A percentile compares a stretch with the other conserved stretches of the same genome.
Conservation (phyloP, 2,797 vertebrate genomes). For the Pampus argenteus region DNA sequence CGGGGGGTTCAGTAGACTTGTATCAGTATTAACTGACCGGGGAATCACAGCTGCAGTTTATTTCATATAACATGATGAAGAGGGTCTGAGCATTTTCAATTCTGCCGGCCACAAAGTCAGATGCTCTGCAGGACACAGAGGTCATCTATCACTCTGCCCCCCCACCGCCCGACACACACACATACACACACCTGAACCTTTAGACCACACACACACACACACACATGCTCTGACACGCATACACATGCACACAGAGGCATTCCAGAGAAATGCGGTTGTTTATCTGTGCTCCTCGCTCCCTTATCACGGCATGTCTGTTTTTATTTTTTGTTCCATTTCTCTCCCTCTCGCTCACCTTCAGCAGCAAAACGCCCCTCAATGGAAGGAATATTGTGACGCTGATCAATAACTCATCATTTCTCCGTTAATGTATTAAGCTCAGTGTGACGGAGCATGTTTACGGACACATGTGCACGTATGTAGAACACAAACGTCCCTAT, state of each 20-base stretch:
- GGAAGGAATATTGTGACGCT: constrained; percentile 25
- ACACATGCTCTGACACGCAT: constrained; percentile 13
- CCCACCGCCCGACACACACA: constrained; percentile 34
- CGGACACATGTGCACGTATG: neutral
- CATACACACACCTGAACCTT: constrained; percentile 31
- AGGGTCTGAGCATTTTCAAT: constrained; percentile 43
- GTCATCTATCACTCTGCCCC: constrained; percentile 55
- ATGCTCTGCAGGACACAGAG: constrained; percentile 24
- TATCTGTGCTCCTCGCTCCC: constrained; percentile 2
- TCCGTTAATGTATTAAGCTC: constrained; percentile 17
- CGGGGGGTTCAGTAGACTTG: constrained; percentile 10
- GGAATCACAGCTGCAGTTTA: constrained; percentile 38
- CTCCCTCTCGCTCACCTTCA: neutral
- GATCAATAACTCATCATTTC: constrained; percentile 54
- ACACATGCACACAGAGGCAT: constrained; percentile 29
- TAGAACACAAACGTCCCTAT: constrained; percentile 30
- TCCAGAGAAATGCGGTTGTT: constrained; percentile 4
- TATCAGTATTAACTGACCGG: constrained; percentile 8
- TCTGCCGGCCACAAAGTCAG: constrained; percentile 26
- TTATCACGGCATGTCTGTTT: constrained; percentile 34
- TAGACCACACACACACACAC: constrained; percentile 13
- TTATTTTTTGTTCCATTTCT: constrained; percentile 21
- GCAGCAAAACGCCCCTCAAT: constrained; percentile 1
- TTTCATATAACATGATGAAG: constrained; percentile 18
- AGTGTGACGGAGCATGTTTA: constrained; percentile 25